Conservation (phyloP, 2,113 vertebrate species). For the Platichthys stellatus region DNA sequence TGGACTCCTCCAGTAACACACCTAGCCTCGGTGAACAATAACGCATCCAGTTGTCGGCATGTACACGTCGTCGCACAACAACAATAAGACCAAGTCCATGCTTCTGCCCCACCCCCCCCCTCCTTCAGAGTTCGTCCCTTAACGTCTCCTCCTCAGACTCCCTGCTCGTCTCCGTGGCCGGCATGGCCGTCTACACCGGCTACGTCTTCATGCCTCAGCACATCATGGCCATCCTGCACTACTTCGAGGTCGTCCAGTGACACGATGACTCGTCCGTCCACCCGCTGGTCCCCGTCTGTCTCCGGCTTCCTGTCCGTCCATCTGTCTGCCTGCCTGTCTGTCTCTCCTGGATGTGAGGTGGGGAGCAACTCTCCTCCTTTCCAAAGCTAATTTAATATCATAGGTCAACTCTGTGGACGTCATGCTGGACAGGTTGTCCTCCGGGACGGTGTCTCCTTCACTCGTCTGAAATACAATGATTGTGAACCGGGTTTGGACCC, state of each 20-base stretch:
- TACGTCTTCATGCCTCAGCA: conserved; percentile 99
- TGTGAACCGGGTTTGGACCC: not conserved
- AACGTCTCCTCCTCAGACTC: conserved; percentile 84
- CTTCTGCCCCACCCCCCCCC: not conserved
- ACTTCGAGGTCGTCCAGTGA: conserved; percentile 96
- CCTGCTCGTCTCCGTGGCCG: conserved; percentile 91
- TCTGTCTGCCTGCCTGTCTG: not conserved
- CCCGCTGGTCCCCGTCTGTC: not conserved
- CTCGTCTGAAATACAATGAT: not conserved
- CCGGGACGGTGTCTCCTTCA: not conserved
- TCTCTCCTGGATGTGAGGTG: not conserved
- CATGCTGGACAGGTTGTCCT: not conserved
- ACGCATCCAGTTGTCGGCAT: too few relatives aligned
- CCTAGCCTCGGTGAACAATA: too few relatives aligned
- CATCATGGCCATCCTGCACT: conserved; percentile 98
- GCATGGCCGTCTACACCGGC: conserved; percentile 96
- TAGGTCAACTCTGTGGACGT: not conserved
- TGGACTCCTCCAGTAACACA: too few relatives aligned
- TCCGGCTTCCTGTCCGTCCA: conserved; percentile 12
- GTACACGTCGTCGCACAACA: too few relatives aligned
- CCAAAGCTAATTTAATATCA: not conserved
- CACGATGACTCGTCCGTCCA: conserved; percentile 1
- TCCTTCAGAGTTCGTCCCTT: conserved; percentile 23
- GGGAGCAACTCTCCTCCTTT: not conserved
- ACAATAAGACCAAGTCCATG: too few relatives aligned